These are phyloP conservation scores for Panorpa germanica DNA, from an alignment of 2,888 invertebrate species.

Conservation along the genomic window DNA sequence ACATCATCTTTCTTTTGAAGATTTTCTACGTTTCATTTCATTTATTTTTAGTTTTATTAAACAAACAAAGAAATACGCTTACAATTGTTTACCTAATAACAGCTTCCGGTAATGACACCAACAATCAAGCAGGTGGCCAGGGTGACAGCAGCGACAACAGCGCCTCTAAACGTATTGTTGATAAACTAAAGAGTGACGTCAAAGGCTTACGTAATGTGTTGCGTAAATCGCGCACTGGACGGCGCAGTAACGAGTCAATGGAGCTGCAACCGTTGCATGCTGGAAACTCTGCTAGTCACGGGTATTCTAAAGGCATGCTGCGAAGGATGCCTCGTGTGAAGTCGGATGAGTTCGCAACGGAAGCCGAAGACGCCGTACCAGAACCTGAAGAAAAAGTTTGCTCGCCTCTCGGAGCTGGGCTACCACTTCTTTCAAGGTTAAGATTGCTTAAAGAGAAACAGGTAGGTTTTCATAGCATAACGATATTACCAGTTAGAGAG, in stretches of 20 bases:
- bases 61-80: no score
- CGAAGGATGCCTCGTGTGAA: slow-evolving; percentile 57
- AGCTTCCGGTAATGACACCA: slow-evolving; percentile 16
- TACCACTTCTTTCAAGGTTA: slow-evolving; percentile 59
- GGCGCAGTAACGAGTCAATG: slow-evolving; percentile 36
- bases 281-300: slow-evolving; percentile 21
- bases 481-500: slow-evolving; percentile 14
- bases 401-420: slow-evolving; percentile 67
- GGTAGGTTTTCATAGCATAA: slow-evolving; percentile 22
- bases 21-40: no score
- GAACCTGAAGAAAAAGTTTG: slow-evolving; percentile 32
- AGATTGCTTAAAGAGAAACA: slow-evolving; percentile 73
- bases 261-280: slow-evolving; percentile 44
- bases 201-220: slow-evolving; percentile 45
- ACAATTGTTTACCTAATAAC: no score
- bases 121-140: slow-evolving; percentile 10
- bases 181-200: slow-evolving; percentile 68
- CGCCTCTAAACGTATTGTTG: slow-evolving; percentile 57
- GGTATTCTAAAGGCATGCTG: slow-evolving; percentile 34
- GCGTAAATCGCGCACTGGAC: slow-evolving; percentile 24
- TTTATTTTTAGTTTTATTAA: no score
- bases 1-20: no score
- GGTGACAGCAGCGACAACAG: slow-evolving; percentile 36
- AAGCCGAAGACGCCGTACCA: slow-evolving; percentile 21
- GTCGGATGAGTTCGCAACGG: slow-evolving; percentile 45